Evolutionary conservation across 1,140 invertebrate genomes (phyloP).

Genomic region (Asobara japonica): DNA sequence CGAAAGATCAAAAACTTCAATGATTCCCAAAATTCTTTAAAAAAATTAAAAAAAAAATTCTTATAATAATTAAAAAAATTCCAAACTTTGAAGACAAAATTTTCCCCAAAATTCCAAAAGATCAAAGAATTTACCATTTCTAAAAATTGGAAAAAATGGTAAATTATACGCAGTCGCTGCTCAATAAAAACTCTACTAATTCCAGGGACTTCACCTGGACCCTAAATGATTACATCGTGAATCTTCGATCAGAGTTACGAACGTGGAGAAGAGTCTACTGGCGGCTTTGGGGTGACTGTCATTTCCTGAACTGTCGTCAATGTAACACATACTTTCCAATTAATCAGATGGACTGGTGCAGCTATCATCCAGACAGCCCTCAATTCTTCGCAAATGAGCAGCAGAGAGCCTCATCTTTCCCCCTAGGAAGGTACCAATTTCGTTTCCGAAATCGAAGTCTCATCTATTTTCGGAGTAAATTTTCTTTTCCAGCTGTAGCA

Average conservation of each 20-base stretch:
- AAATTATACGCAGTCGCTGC: too few relatives aligned
- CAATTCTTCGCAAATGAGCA: conserved; percentile 79
- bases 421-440: conserved; percentile 76
- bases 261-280: conserved; percentile 93
- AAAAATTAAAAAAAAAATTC: too few relatives aligned
- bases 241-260: conserved; percentile 79
- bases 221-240: conserved; percentile 82
- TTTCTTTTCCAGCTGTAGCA: too few relatives aligned
- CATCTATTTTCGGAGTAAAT: too few relatives aligned
- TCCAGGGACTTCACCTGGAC: conserved; percentile 82
- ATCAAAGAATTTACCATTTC: too few relatives aligned
- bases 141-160: too few relatives aligned
- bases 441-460: too few relatives aligned
- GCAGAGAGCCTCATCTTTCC: conserved; percentile 70
- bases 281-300: conserved; percentile 89
- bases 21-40: too few relatives aligned
- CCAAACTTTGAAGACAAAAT: too few relatives aligned
- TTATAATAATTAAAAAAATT: too few relatives aligned
- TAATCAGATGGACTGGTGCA: conserved; percentile 82
- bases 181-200: conserved; percentile 40
- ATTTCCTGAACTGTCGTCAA: conserved; percentile 80
- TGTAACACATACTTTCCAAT: conserved; percentile 82
- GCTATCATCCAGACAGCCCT: conserved; percentile 79
- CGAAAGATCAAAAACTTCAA: too few relatives aligned
- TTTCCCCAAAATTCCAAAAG: too few relatives aligned